A percentile compares a stretch with the other conserved stretches of the same genome.
Conservation (phyloP, 2,888 invertebrate species). For the Macrosiphum euphorbiae region DNA sequence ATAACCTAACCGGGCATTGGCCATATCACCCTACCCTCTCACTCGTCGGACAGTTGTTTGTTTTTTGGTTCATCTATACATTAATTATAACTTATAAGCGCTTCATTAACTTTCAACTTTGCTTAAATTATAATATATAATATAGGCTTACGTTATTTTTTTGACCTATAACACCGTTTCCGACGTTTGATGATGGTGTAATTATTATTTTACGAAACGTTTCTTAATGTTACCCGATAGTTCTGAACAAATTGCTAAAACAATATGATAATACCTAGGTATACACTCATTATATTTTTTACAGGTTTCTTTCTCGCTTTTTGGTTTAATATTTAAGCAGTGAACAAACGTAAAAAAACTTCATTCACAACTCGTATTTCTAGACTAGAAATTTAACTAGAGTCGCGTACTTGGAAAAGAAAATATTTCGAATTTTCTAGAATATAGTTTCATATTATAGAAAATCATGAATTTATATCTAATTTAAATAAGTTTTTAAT, state of each 20-base stretch:
- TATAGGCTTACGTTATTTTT: background rate
- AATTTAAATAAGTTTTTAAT: background rate
- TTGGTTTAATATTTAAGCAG: background rate
- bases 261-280: background rate
- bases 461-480: background rate
- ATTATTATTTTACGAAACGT: slow-evolving; percentile 5
- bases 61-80: background rate
- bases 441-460: background rate
- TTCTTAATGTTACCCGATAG: background rate
- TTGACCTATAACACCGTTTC: background rate
- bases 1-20: background rate
- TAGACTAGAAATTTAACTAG: background rate
- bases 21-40: background rate
- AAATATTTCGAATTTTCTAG: background rate
- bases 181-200: background rate
- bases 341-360: background rate
- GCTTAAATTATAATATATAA: background rate
- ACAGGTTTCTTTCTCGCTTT: background rate
- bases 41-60: background rate
- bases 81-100: background rate
- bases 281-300: background rate
- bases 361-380: background rate
- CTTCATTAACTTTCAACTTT: background rate
- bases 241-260: background rate
- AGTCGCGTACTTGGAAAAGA: no score